These are phyloP conservation scores for Rhamnusium bicolor DNA, from an alignment of 2,888 invertebrate genomes.

Conservation along the genomic window DNA sequence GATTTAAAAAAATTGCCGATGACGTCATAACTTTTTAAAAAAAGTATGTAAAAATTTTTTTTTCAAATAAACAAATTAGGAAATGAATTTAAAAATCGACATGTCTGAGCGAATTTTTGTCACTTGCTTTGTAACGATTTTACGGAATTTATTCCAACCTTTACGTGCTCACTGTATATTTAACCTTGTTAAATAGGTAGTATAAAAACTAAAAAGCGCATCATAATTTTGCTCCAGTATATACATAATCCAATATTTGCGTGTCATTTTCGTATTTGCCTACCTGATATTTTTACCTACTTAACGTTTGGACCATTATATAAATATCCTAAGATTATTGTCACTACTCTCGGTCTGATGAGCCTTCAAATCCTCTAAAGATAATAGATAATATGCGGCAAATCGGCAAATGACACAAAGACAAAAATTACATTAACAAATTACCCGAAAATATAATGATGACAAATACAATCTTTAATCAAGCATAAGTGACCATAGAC, in stretches of 20 bases:
- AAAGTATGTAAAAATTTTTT: no score
- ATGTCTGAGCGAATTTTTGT: no score
- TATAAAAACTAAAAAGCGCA: background rate
- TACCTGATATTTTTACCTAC: background rate
- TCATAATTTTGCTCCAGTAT: background rate
- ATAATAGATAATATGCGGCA: slow-evolving; percentile 12
- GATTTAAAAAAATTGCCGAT: no score
- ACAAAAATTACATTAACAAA: slow-evolving; percentile 50
- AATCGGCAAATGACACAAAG: slow-evolving; percentile 36
- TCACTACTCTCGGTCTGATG: slow-evolving; percentile 1
- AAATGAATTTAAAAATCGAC: no score
- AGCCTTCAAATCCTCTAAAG: background rate
- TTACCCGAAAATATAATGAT: slow-evolving; percentile 50
- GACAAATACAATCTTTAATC: slow-evolving; percentile 52
- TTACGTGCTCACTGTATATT: no score
- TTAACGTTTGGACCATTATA: background rate
- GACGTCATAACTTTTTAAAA: no score
- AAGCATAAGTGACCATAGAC: slow-evolving; percentile 38
- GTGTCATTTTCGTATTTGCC: slow-evolving; percentile 3
- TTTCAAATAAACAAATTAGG: no score
- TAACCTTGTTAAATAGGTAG: background rate
- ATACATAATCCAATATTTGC: background rate
- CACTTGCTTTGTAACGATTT: no score
- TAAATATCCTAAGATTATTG: slow-evolving; percentile 2
- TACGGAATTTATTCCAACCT: no score